Base-by-base conservation (phyloP, 37 sponge, comb jelly and placozoan genomes). In the Spongia lamella region DNA sequence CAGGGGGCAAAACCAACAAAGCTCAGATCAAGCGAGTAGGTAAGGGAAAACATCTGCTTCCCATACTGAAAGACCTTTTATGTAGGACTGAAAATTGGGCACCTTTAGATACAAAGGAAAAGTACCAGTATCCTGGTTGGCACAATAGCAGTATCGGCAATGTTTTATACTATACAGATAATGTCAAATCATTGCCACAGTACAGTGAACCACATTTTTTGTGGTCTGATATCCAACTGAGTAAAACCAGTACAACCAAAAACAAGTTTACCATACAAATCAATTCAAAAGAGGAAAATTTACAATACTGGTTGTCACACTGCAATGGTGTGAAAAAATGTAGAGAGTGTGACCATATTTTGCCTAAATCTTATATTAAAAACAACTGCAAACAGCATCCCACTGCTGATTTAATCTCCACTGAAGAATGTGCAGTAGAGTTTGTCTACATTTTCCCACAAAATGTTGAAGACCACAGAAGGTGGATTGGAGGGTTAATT, bases 211-310 rank as follows among this genome's bases (percentile, higher is more conserved):
- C 40, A 2, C 63, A 75, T 30, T 75, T 60, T 38, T 38, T 75
- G 3, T 75, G 61, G 62, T 38, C 24, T 58, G 75, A 75, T 60
- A 60, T 75, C 15, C 75, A 75, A 37, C 36, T 75, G 4, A 37
- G 75, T 22, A 75, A 75, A 24, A 53, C 25, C 3, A 37, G 61
- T 11, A 36, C 29, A 7, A 35, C 40, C 11, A 34, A 55, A 55
- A 6, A 4, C 14, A n/a, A n/a, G n/a, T n/a, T 72, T 9, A 31
- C 19, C 1, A 20, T 72, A 7, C 11, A 25, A 17, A 54, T 55
- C 16, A 57, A 54, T 72, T 29, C 56, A 32, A 55, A 37, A 33
- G n/a, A 5, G 24, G 58, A 72, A 54, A 25, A 72, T 27, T 36
- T 72, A 7, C 31, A n/a, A 6, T 72, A 55, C 58, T 34, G 58